Evolutionary conservation across 2,888 invertebrate species (phyloP).

Genomic region (Aproaerema taeniolella): DNA sequence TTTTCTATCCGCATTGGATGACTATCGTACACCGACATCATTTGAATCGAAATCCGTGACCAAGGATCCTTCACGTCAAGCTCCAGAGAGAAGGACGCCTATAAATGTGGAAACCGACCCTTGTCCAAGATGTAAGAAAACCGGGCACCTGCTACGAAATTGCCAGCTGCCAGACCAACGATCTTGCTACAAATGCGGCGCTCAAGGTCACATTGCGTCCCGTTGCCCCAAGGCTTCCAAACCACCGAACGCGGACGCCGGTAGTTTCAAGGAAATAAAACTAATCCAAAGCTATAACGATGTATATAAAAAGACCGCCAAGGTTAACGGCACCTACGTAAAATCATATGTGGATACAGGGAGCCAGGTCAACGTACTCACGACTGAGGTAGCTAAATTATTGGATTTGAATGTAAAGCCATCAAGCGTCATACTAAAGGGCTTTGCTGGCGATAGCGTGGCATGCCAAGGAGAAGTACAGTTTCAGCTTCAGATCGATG

Average conservation of each 20-base stretch:
- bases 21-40: too few relatives aligned
- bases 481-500: neutral
- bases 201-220: slow-evolving; percentile 19
- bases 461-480: neutral
- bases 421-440: neutral
- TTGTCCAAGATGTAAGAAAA: slow-evolving; percentile 20
- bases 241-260: neutral
- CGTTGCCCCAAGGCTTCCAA: slow-evolving; percentile 5
- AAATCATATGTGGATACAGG: slow-evolving; percentile 7
- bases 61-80: neutral
- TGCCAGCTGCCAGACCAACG: slow-evolving; percentile 20
- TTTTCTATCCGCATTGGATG: slow-evolving; percentile 23
- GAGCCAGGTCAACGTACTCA: slow-evolving; percentile 1
- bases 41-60: too few relatives aligned
- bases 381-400: neutral
- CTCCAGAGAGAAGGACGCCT: neutral
- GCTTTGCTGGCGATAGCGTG: neutral
- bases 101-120: slow-evolving; percentile 10
- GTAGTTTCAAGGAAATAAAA: slow-evolving; percentile 2
- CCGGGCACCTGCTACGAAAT: slow-evolving; percentile 13
- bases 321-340: slow-evolving; percentile 14
- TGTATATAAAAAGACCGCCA: slow-evolving; percentile 15
- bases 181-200: slow-evolving; percentile 21
- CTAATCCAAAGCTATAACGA: slow-evolving; percentile 19
- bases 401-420: neutral